Base-by-base conservation (phyloP, 2,888 invertebrate species). In the Xanthorhoe spadicearia region DNA sequence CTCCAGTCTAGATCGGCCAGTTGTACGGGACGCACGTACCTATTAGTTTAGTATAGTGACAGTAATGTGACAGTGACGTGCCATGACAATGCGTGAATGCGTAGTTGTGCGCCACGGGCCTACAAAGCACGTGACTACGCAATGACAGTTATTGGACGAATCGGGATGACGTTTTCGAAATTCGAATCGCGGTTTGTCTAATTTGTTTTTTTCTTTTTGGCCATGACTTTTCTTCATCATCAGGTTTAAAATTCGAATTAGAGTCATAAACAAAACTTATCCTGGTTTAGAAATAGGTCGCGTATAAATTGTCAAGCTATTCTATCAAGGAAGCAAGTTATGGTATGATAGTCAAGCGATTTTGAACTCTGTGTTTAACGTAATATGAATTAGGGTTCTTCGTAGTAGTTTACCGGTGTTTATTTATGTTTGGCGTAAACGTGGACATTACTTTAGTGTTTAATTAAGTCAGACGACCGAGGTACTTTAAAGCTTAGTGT, bases 1-100 rank as follows among this genome's bases (percentile, higher is more conserved):
- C 82, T 86, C 59, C 89, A 90, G 88, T 90, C 85, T 86, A 87
- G 85, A 87, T 82, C 86, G 81, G 84, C 79, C 87, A 83, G 82
- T 77, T 83, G 85, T 70, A 78, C 80, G 77, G 82, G 77, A 82
- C 85, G 84, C 90, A 88, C 88, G 89, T 87, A 74, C 76, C 32
- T 76, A 79, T 76, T 77, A 75, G 71, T 73, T 75, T 76, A 69
- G 65, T 63, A 63, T 48, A 68, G 69, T 77, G 78, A 79, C 77
- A 61, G 18, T 69, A 69, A 69, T 74, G 77, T 77, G 77, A 68
- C 68, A 66, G 74, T 78, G 77, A 69, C 72, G 76, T 77, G 74
- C 76, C 73, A 71, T 71, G 75, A 75, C 73, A 71, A 74, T 72
- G 23, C 23, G 23, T n/a, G 15, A 32, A 18, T 32, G 43, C 69